Base-by-base conservation (phyloP, 2,113 vertebrate genomes). In the Scatophagus argus region DNA sequence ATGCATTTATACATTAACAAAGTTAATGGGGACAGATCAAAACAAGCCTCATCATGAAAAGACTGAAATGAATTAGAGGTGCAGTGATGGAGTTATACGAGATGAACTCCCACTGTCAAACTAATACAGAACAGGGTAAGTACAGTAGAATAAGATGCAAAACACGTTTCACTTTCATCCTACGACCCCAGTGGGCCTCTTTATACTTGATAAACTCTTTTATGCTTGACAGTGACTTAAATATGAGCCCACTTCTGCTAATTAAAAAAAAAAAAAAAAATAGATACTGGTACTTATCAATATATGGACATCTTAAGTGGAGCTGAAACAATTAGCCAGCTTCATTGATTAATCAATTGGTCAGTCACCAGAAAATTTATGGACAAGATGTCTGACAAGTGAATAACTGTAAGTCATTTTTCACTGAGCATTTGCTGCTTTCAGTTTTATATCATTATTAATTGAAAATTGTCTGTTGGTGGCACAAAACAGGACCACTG, bases 21-120 rank as follows among this genome's bases (percentile, higher is more conserved):
- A 47, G 36, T 29, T 34, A 25, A 83, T 34, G n/a, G 47, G 44
- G 69, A 43, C 25, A 44, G n/a, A 83, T 66, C 58, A 36, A 62
- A 77, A 65, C 58, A 12, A 76, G 34, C 55, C 46, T 72, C 62
- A 43, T 67, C 47, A 51, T 21, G 12, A 78, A 62, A 79, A 51
- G 49, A 59, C 29, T 46, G 62, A 61, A 41, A 67, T 67, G 31
- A 70, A 77, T 74, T 77, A 52, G 38, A 43, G 6, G 11, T 55
- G 27, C 46, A 44, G 59, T 46, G 76, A 60, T 60, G 21, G 65
- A 9, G 64, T 78, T 63, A 34, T 59, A 54, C 23, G 16, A 49
- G 41, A 11, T 60, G 52, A 29, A 11, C n/a, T 25, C 16, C 27
- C 55, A 64, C 63, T 52, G 36, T 41, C n/a, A 10, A 6, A 78